phyloP scores from a whole-genome alignment of 2,888 invertebrate species.

The Brachypterus glaber region DNA sequence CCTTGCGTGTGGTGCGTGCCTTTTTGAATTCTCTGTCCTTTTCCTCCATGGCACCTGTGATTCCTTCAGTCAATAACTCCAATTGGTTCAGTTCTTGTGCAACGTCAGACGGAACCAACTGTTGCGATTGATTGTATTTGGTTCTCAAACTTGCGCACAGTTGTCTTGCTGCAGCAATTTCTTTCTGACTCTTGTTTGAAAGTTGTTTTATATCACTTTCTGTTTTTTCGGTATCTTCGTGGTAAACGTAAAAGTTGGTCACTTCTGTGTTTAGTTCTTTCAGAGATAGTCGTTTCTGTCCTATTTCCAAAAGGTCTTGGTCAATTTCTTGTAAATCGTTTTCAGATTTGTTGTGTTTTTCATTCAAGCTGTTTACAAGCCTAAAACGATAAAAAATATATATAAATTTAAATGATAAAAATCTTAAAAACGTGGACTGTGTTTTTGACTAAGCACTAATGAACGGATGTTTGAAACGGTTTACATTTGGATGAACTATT shows the following conservation, averaged over 20 bases:
- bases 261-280: conserved; percentile 58
- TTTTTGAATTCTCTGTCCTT: conserved; percentile 81
- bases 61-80: conserved; percentile 71
- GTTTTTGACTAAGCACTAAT: conserved; percentile 16
- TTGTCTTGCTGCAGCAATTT: conserved; percentile 48
- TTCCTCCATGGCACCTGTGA: conserved; percentile 74
- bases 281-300: conserved; percentile 57
- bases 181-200: conserved; percentile 47
- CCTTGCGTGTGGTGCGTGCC: conserved; percentile 70
- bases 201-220: conserved; percentile 53
- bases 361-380: conserved; percentile 70
- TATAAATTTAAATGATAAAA: background rate
- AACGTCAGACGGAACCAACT: conserved; percentile 63
- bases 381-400: conserved; percentile 42
- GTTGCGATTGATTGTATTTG: conserved; percentile 53
- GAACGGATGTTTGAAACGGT: conserved; percentile 7
- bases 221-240: conserved; percentile 56
- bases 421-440: conserved; percentile 19
- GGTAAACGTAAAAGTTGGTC: conserved; percentile 66
- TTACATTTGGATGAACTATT: conserved; percentile 20
- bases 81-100: conserved; percentile 71
- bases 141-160: conserved; percentile 52
- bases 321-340: conserved; percentile 70
- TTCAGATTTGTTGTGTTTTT: conserved; percentile 64
- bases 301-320: conserved; percentile 59